Evolutionary conservation across 2,888 invertebrate genomes (phyloP), one percentile per base, ranked within the genome.

Genomic region (Spicauda simplicius): DNA sequence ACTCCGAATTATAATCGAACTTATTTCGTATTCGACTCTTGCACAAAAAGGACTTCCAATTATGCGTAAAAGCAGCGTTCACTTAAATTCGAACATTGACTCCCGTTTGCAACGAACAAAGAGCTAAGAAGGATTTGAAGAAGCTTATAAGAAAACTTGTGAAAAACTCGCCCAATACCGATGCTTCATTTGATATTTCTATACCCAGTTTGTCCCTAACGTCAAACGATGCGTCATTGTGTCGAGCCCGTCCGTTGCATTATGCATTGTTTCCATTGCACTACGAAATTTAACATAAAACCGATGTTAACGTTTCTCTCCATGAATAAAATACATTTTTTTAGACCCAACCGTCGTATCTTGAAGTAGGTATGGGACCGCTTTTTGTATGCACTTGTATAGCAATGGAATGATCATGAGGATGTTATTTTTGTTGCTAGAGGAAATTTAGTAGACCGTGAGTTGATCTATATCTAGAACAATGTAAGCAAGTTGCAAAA

Each of bases 221-320:
- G 83, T 89, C 86, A 86, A 86, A 86, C 81, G 78, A 88, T 90
- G 87, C 86, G 91, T 91, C 91, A 93, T 90, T 87, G 88, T 91
- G 90, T 89, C 90, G 86, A 82, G 78, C 76, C 77, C 75, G 78
- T 78, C 72, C 80, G 73, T 88, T 93, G 88, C 87, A 93, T 93
- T 80, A 93, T 91, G 87, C 87, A 93, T 91, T 85, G 91, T 90
- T 91, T 92, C 88, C 91, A 93, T 92, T 93, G 91, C 89, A 91
- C 91, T 90, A 90, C 89, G 87, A 89, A 83, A 86, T 90, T 92
- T 91, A 90, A 89, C 90, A 91, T 90, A 91, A 90, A 88, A 86
- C 81, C 81, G 88, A 91, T 91, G 91, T 91, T 89, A 88, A 90
- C 82, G 88, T 89, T 88, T 87, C 84, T 86, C 84, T 56, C 81